Base-by-base conservation (phyloP, 2,888 invertebrate genomes). In the Agriotes lineatus region DNA sequence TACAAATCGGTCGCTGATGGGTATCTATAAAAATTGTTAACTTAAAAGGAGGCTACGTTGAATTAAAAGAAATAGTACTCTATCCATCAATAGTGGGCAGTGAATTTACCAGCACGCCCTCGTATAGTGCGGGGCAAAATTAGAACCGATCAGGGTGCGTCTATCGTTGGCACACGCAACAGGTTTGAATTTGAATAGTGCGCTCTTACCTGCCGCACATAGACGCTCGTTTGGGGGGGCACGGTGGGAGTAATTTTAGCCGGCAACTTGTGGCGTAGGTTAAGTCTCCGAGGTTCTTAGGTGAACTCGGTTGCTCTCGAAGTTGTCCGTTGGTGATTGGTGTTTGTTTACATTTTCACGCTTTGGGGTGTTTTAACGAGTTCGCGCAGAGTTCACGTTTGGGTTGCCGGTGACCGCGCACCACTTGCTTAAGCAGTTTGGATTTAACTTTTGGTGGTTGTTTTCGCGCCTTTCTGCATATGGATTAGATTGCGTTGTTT, bases 341-440 rank as follows among this genome's bases (percentile, higher is more conserved):
- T 42, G 59, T 60, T 67, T 67, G 67, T 67, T 67, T 67, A 67
- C 54, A 45, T 67, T 60, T 67, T 66, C 30, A 44, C 63, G 63
- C 33, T 54, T 56, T 56, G 22, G 30, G 42, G 59, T 42, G 25
- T 33, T 58, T 58, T 58, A 52, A 52, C 52, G 52, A 33, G 16
- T 18, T 52, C 18, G 52, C 33, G 48, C 22, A 9, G 16, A 14
- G n/a, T 52, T 52, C 12, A 18, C 14, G 16, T 16, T 9, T 52
- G 52, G 10, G 10, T 52, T 50, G 7, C 7, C 2, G 30, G 16
- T 12, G 12, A 14, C 25, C 12, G 48, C 48, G 48, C 48, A 25
- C 12, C 5, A 22, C 1, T 2, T 10, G 4, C 25, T 48, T 48
- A 25, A 48, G 22, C 48, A 5, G 12, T 33, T 33, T 33, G 16